Conservation (phyloP, 2,888 invertebrate genomes). For the Sipha maydis region DNA sequence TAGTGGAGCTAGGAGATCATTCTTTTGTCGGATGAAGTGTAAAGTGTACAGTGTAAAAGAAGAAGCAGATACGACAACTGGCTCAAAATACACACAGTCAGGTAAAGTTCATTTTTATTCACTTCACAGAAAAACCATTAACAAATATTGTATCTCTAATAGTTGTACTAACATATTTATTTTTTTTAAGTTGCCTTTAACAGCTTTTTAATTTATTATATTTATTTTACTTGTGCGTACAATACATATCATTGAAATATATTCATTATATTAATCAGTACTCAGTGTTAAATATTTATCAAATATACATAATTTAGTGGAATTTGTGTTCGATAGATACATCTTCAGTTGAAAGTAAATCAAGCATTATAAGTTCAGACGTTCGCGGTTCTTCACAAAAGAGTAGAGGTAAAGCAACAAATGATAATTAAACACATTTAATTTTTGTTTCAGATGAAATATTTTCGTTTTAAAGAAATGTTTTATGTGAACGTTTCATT, state of each 20-base stretch:
- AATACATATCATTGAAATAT: background rate
- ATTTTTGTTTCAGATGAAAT: background rate
- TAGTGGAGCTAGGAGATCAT: constrained; percentile 89
- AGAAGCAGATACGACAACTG: constrained; percentile 74
- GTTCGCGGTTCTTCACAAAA: constrained; percentile 38
- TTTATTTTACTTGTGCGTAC: background rate
- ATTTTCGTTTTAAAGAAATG: background rate
- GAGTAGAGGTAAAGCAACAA: constrained; percentile 33
- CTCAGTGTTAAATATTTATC: background rate
- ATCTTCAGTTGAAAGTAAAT: constrained; percentile 54
- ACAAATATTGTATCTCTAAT: background rate
- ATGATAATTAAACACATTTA: background rate
- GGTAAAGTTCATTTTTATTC: constrained; percentile 23
- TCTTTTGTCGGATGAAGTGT: constrained; percentile 93
- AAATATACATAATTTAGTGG: background rate
- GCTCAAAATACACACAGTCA: constrained; percentile 64
- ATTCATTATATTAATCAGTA: background rate
- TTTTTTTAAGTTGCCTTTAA: background rate
- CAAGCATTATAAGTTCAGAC: constrained; percentile 42
- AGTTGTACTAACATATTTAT: background rate
- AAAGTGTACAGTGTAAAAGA: constrained; percentile 77
- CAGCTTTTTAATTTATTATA: background rate
- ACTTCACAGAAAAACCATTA: background rate
- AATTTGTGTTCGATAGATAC: constrained; percentile 36
- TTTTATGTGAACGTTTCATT: background rate